phyloP scores from a whole-genome alignment of 2,113 vertebrate species.

The Anas platyrhynchos region DNA sequence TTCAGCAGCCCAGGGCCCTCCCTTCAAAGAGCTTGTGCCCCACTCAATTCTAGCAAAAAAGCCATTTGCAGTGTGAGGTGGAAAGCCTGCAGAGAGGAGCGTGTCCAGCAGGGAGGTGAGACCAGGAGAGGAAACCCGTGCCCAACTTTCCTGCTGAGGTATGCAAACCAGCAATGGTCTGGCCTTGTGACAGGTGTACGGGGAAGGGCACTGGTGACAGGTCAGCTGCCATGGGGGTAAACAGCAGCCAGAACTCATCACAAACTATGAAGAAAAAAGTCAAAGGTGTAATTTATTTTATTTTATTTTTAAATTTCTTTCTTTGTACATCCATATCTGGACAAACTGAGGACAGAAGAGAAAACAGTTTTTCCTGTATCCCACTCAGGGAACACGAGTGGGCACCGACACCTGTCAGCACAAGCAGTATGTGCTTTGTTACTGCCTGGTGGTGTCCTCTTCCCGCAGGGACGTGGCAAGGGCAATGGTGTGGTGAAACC shows the following conservation, averaged over 20 bases:
- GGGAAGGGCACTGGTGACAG: background rate
- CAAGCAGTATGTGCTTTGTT: background rate
- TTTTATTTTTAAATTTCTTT: background rate
- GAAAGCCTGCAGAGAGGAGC: background rate
- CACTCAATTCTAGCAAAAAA: background rate
- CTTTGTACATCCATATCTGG: background rate
- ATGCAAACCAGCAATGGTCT: background rate
- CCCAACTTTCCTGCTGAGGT: background rate
- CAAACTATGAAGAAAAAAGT: background rate
- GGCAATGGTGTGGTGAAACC: background rate
- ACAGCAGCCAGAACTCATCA: background rate
- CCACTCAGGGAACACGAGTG: background rate
- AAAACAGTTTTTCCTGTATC: background rate
- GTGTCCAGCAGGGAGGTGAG: background rate
- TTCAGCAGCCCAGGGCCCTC: background rate
- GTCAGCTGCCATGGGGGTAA: background rate
- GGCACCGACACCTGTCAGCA: background rate
- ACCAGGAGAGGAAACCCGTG: background rate
- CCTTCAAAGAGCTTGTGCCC: background rate
- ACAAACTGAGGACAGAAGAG: background rate
- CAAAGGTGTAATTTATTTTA: background rate
- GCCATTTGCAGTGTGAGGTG: accelerated
- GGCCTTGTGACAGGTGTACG: background rate
- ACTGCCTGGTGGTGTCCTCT: background rate
- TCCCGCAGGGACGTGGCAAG: background rate